Evolutionary conservation across 2,888 invertebrate species (phyloP), one percentile per base, ranked within the genome.

Genomic region (Agrypnus murinus): DNA sequence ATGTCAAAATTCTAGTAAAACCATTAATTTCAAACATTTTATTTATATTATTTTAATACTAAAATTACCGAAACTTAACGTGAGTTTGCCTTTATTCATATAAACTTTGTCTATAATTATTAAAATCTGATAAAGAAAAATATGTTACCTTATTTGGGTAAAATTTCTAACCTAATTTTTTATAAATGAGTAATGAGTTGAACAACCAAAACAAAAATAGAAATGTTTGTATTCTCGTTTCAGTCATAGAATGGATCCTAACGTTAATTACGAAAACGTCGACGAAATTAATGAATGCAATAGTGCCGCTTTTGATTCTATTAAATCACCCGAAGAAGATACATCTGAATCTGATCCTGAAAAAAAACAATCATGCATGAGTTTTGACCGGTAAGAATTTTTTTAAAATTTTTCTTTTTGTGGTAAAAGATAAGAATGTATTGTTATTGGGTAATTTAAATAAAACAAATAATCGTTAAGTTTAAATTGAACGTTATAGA

Each of bases 1-100:
- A 70, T 65, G 76, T 76, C 76, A 75, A 76, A 76, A 76, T 75
- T 75, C 66, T 64, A 69, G 72, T 75, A 43, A 58, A 60, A 58
- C 45, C 15, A 57, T 25, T 25, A 12, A 43, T n/a, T 40, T 43
- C 9, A 12, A 12, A 40, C 40, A 62, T 55, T 55, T 59, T n/a
- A 38, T 40, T 62, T 53, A 36, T n/a, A 32, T 17, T 12, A 32
- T 17, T 55, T 34, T 4, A 55, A 55, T 17, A 55, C 1, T 34
- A 36, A 55, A 17, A 17, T 55, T n/a, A 7, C 12, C 17, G 34
- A 7, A 53, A 17, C 36, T 31, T n/a, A 36, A 36, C 8, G 31
- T 36, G 17, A 55, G 55, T 17, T 36, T 14, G 36, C 25, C n/a
- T 7, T 50, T 19, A 2, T 50, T 31, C 55, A 5, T 17, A 14